Conservation (phyloP, 30 jellyfish, hydroid and myxozoan genomes). For the Pseudorhiza aurosa region DNA sequence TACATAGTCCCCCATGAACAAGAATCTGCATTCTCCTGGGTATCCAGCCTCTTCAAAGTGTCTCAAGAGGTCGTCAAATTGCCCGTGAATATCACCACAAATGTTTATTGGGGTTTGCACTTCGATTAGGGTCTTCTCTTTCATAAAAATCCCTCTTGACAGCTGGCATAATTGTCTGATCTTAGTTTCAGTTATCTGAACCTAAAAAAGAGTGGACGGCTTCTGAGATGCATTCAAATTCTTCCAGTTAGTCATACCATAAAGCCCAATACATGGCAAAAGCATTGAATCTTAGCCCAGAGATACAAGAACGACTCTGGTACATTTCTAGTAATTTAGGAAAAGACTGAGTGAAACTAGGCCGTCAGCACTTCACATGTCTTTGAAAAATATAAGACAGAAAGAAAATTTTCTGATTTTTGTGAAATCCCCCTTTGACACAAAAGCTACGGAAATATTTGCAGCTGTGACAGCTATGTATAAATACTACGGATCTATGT, state of each 20-base stretch:
- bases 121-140: conserved; percentile 78
- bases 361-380: no score
- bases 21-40: conserved; percentile 75
- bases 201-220: conserved; percentile 33
- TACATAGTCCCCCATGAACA: conserved; percentile 94
- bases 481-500: no score
- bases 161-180: conserved; percentile 81
- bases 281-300: no score
- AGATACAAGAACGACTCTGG: no score
- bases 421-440: no score
- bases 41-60: conserved; percentile 89
- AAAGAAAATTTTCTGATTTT: no score
- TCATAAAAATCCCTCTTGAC: conserved; percentile 83
- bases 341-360: no score
- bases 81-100: conserved; percentile 99
- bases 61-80: conserved; percentile 83
- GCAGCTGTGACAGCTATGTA: no score
- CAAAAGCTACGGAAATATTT: no score
- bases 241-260: background rate
- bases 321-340: no score
- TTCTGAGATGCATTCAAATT: background rate
- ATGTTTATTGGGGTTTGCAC: conserved; percentile 91
- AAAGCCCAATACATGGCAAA: no score
- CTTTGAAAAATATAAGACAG: no score
- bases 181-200: conserved; percentile 83